These are phyloP conservation scores for Torymus aiolomorphi DNA, from an alignment of 2,888 invertebrate genomes.

Conservation along the genomic window DNA sequence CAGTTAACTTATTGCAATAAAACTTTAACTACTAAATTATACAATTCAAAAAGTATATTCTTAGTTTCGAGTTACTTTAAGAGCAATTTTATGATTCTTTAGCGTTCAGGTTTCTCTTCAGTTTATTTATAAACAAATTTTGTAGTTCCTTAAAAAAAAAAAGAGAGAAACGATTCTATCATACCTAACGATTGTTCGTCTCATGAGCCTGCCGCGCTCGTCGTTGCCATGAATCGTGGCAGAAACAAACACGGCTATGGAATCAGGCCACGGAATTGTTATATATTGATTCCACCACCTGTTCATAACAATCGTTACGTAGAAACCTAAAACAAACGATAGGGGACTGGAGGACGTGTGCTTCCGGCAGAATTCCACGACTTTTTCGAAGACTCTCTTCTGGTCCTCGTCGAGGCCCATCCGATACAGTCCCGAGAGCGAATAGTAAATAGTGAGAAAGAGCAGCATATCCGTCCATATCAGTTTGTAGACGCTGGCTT, in stretches of 20 bases:
- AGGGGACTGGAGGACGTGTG: slow-evolving; percentile 93
- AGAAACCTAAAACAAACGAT: slow-evolving; percentile 95
- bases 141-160: slow-evolving; percentile 1
- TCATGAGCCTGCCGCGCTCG: slow-evolving; percentile 78
- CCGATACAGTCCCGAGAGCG: slow-evolving; percentile 87
- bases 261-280: slow-evolving; percentile 80
- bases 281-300: slow-evolving; percentile 86
- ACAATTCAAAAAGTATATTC: no score
- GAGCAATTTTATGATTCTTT: no score
- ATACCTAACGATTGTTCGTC: slow-evolving; percentile 78
- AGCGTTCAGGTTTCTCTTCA: no score
- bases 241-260: slow-evolving; percentile 78
- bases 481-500: slow-evolving; percentile 95
- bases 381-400: slow-evolving; percentile 87
- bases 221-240: slow-evolving; percentile 79
- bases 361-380: slow-evolving; percentile 90
- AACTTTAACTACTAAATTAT: no score
- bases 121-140: background rate
- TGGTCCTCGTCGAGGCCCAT: slow-evolving; percentile 82
- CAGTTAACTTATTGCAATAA: no score
- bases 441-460: slow-evolving; percentile 87
- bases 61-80: no score
- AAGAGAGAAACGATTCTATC: slow-evolving; percentile 1
- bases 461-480: slow-evolving; percentile 92
- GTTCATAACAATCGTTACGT: slow-evolving; percentile 93